Evolutionary conservation across 2,888 invertebrate genomes (phyloP).

Genomic region (Scaptomyza parva): DNA sequence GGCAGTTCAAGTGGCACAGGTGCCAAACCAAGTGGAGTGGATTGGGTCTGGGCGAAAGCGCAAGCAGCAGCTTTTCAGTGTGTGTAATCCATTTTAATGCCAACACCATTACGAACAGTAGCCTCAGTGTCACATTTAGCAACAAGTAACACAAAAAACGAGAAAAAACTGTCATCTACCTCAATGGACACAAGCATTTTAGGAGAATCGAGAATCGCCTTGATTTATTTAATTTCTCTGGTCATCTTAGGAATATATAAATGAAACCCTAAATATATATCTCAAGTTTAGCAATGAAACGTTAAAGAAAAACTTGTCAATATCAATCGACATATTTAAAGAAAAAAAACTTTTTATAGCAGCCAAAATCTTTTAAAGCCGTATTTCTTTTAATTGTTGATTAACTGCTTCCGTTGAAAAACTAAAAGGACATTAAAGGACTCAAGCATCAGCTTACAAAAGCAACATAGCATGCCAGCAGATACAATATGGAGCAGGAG

Average conservation of each 20-base stretch:
- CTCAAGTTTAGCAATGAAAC: neutral
- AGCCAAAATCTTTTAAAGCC: no score
- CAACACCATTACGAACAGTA: constrained; percentile 81
- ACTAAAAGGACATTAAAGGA: no score
- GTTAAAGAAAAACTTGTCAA: neutral
- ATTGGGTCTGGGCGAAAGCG: constrained; percentile 65
- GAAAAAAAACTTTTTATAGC: no score
- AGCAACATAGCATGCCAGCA: no score
- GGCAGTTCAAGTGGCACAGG: constrained; percentile 51
- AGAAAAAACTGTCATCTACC: constrained; percentile 48
- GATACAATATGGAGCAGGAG: no score
- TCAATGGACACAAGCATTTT: constrained; percentile 47
- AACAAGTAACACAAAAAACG: constrained; percentile 41
- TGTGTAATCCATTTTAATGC: constrained; percentile 81
- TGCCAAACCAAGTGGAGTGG: constrained; percentile 45
- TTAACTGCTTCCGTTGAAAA: no score
- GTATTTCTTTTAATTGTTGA: no score
- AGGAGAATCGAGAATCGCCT: neutral
- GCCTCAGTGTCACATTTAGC: constrained; percentile 81
- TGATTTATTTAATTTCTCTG: no score
- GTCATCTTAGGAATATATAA: constrained; percentile 3
- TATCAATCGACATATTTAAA: no score
- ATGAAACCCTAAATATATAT: neutral
- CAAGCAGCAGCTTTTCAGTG: constrained; percentile 70
- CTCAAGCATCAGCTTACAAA: no score